A percentile compares a stretch with the other conserved stretches of the same genome.
Evolutionary conservation across 2,888 invertebrate species (phyloP).

Genomic region (Lissonota sp.): DNA sequence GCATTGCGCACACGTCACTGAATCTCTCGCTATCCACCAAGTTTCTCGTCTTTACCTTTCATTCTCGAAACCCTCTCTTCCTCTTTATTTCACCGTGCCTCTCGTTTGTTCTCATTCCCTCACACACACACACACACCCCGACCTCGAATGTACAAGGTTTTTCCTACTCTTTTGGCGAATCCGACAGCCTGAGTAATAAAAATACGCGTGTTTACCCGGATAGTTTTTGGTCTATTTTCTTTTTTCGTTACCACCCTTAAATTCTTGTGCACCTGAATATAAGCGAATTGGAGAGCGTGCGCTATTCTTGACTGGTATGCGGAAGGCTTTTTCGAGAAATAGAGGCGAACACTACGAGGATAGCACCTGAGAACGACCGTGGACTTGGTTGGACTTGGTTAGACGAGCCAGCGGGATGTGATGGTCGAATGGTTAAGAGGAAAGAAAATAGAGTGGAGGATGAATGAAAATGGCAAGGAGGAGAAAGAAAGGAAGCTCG

Average conservation of each 20-base stretch:
- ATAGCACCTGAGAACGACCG: slow-evolving; percentile 58
- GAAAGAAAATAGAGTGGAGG: slow-evolving; percentile 61
- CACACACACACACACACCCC: slow-evolving; percentile 2
- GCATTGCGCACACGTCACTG: slow-evolving; percentile 53
- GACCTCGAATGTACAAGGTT: not conserved
- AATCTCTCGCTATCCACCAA: slow-evolving; percentile 53
- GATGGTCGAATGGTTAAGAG: slow-evolving; percentile 66
- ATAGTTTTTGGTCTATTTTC: not conserved
- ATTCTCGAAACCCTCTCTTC: slow-evolving; percentile 13
- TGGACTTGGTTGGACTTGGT: slow-evolving; percentile 43
- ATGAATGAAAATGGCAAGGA: slow-evolving; percentile 30
- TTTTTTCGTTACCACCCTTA: slow-evolving; percentile 12
- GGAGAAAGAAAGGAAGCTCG: slow-evolving; percentile 15
- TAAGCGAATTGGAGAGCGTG: slow-evolving; percentile 46
- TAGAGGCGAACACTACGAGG: slow-evolving; percentile 34
- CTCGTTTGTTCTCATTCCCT: slow-evolving; percentile 53
- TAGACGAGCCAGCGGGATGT: slow-evolving; percentile 67
- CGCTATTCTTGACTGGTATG: slow-evolving; percentile 40
- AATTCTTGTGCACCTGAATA: slow-evolving; percentile 58
- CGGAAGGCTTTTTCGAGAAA: slow-evolving; percentile 28
- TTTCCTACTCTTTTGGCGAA: not conserved
- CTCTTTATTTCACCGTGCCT: slow-evolving; percentile 24
- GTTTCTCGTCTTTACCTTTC: slow-evolving; percentile 47
- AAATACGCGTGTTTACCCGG: slow-evolving; percentile 54
- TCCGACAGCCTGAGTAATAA: slow-evolving; percentile 41